Evolutionary conservation across 2,113 vertebrate species (phyloP).

Genomic region (Antennarius striatus): DNA sequence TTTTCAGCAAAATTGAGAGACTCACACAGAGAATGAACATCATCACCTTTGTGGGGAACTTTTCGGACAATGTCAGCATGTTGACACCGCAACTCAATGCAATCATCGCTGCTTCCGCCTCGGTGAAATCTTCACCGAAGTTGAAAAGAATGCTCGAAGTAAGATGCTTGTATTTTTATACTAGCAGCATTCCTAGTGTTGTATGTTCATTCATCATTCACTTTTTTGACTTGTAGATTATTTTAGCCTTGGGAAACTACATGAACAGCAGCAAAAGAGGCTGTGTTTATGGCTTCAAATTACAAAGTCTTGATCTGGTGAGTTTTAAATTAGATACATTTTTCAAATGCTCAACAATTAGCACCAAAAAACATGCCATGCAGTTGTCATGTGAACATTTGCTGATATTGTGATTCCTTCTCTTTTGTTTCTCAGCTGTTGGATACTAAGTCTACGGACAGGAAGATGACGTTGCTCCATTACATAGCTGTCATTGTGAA

Average conservation of each 20-base stretch:
- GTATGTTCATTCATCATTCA: neutral
- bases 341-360: neutral
- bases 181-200: neutral
- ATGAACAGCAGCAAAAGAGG: constrained; percentile 99
- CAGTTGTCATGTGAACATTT: constrained; percentile 1
- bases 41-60: constrained; percentile 96
- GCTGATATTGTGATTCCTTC: constrained; percentile 9
- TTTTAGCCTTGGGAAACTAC: constrained; percentile 95
- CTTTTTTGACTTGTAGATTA: constrained; percentile 80
- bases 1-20: constrained; percentile 93
- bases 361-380: neutral
- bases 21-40: constrained; percentile 94
- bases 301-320: constrained; percentile 89
- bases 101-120: constrained; percentile 93
- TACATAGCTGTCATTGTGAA: constrained; percentile 94
- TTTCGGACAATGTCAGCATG: constrained; percentile 88
- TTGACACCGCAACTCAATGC: constrained; percentile 94
- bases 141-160: constrained; percentile 95
- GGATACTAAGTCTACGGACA: constrained; percentile 98
- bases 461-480: constrained; percentile 94
- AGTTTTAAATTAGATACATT: constrained; percentile 25
- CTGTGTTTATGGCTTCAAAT: constrained; percentile 94
- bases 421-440: constrained; percentile 80
- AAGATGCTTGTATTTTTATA: constrained; percentile 19
- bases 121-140: constrained; percentile 92